Percentiles rank a stretch among this genome's conserved stretches.
Conservation (phyloP, 1,140 invertebrate genomes). For the Caerostris darwini region DNA sequence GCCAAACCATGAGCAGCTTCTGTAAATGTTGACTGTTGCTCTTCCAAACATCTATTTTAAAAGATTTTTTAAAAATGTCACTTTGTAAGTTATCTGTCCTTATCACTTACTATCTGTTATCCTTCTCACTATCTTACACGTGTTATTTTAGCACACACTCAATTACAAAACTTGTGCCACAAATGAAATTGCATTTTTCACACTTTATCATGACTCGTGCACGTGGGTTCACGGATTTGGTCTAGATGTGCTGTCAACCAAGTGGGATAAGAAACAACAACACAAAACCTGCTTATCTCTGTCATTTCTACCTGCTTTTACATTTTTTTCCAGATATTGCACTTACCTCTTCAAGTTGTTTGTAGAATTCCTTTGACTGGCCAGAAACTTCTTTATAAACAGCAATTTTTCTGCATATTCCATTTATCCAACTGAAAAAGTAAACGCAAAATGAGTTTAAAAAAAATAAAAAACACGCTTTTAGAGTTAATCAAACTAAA, state of each 20-base stretch:
- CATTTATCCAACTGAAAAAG: background rate
- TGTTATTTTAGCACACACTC: too few relatives aligned
- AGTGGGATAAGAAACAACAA: background rate
- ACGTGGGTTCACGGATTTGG: background rate
- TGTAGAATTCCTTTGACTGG: background rate
- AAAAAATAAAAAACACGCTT: too few relatives aligned
- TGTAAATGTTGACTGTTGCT: too few relatives aligned
- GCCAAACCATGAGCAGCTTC: too few relatives aligned
- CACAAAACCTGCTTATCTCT: background rate
- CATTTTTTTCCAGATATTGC: background rate
- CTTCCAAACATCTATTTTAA: too few relatives aligned
- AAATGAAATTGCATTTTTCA: too few relatives aligned
- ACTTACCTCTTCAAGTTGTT: slow-evolving; percentile 28
- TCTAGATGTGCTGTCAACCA: background rate
- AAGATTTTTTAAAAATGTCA: too few relatives aligned
- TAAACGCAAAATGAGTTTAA: background rate
- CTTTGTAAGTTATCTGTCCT: too few relatives aligned
- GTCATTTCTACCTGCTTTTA: background rate
- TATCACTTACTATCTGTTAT: too few relatives aligned
- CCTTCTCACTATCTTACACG: too few relatives aligned
- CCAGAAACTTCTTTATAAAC: background rate
- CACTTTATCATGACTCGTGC: background rate
- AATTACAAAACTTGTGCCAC: too few relatives aligned
- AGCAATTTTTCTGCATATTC: background rate
- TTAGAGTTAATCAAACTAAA: too few relatives aligned